Evolutionary conservation across 2,888 invertebrate species (phyloP).

Genomic region (Trachelus stipa): DNA sequence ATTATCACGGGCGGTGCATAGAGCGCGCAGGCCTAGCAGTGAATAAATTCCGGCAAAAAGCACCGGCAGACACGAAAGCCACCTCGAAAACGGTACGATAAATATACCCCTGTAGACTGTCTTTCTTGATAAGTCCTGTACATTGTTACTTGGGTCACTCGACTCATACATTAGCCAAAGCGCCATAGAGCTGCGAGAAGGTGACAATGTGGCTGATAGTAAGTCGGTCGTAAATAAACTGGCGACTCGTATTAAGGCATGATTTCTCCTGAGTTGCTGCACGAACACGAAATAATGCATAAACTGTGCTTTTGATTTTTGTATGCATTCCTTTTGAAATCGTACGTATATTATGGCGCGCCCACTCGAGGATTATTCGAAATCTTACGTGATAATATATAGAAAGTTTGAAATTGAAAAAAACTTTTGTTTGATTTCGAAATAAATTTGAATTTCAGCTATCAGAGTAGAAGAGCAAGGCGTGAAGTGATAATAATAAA

Average conservation of each 20-base stretch:
- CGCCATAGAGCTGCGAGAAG: not conserved
- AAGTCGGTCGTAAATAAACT: not conserved
- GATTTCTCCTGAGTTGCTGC: not conserved
- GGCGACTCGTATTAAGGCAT: not conserved
- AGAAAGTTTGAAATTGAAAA: not conserved
- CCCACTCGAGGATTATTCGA: not conserved
- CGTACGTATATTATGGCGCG: not conserved
- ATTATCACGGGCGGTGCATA: not conserved
- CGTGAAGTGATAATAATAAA: not conserved
- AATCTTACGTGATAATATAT: not conserved
- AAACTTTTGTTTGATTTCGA: not conserved
- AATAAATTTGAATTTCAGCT: not conserved
- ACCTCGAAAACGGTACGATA: not conserved
- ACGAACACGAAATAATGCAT: not conserved
- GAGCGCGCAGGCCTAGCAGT: not conserved
- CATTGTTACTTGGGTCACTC: not conserved
- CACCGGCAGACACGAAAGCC: not conserved
- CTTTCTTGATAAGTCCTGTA: not conserved
- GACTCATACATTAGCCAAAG: not conserved
- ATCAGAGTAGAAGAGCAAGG: not conserved
- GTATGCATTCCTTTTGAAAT: not conserved
- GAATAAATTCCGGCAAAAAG: not conserved
- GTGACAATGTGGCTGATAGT: not conserved
- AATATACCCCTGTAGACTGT: not conserved
- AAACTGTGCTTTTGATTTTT: not conserved